These are phyloP conservation scores for Umimayanthus chanpuru DNA, from an alignment of 92 coral and sea anemone species.

Conservation along the genomic window DNA sequence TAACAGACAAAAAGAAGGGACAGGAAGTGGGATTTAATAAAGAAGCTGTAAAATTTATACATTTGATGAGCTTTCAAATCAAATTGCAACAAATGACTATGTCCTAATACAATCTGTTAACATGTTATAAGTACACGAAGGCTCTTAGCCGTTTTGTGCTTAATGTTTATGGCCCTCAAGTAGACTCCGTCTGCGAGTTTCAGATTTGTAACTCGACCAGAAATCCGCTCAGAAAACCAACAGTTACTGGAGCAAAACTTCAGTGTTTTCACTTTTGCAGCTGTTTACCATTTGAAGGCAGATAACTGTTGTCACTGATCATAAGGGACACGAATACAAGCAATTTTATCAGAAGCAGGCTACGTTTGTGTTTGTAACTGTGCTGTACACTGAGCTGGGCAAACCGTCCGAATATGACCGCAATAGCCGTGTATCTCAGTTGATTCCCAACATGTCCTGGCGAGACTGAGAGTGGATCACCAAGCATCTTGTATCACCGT, in stretches of 20 bases:
- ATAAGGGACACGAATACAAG: too few species aligned
- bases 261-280: background rate
- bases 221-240: background rate
- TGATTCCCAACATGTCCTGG: too few species aligned
- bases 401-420: background rate
- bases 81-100: conserved; percentile 11
- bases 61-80: background rate
- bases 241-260: background rate
- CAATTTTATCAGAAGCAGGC: background rate
- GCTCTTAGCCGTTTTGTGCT: background rate
- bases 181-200: background rate
- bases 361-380: background rate
- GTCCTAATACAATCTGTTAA: background rate
- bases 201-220: background rate
- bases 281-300: background rate
- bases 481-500: background rate
- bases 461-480: background rate
- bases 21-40: conserved; percentile 12
- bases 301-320: too few species aligned
- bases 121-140: background rate
- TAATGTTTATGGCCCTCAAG: background rate
- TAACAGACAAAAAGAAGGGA: too few species aligned
- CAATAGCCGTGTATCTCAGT: background rate
- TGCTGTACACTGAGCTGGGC: background rate
- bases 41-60: conserved; percentile 13